Evolutionary conservation across 2,113 vertebrate genomes (phyloP).

Genomic region (Stegostoma tigrinum): DNA sequence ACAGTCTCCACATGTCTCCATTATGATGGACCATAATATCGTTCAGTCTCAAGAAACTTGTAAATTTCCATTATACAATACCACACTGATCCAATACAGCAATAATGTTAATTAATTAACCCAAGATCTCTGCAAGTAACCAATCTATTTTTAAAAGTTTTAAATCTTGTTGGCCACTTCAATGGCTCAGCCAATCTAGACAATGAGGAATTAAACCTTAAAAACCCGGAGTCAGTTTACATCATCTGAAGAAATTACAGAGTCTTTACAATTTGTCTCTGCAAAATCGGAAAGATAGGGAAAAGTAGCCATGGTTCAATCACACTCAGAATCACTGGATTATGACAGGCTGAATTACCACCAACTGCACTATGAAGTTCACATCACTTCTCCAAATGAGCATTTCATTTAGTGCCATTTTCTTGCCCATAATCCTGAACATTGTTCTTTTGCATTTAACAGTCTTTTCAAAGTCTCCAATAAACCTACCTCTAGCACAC

Average conservation of each 20-base stretch:
- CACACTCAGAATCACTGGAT: too few relatives aligned
- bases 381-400: too few relatives aligned
- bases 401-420: too few relatives aligned
- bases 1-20: too few relatives aligned
- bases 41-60: neutral
- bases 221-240: neutral
- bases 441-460: too few relatives aligned
- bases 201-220: neutral
- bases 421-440: too few relatives aligned
- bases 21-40: neutral
- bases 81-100: neutral
- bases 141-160: neutral
- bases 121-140: neutral
- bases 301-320: neutral
- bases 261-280: neutral
- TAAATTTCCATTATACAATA: neutral
- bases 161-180: neutral
- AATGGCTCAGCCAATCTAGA: neutral
- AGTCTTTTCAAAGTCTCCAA: too few relatives aligned
- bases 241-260: neutral
- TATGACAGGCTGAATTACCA: too few relatives aligned
- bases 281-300: neutral
- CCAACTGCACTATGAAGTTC: too few relatives aligned
- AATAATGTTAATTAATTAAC: neutral
- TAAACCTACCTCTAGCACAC: too few relatives aligned